Conservation (phyloP, 1,140 invertebrate species). For the Pachypsylla venusta region DNA sequence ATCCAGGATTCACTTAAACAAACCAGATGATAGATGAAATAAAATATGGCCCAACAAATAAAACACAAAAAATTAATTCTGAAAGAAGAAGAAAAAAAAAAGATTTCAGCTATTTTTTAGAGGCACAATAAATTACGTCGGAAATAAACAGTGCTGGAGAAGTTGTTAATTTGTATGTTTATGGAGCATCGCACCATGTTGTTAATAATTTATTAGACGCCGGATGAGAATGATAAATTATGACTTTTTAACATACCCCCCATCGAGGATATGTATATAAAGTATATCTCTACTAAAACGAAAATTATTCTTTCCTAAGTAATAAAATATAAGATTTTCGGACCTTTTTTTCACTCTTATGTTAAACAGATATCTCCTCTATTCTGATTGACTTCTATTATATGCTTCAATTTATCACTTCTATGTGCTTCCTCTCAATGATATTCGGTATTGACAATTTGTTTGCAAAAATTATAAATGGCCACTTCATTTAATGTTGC, state of each 20-base stretch:
- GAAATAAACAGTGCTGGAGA: slow-evolving; percentile 5
- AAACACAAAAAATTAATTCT: background rate
- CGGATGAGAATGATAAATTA: slow-evolving; percentile 9
- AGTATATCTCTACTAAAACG: background rate
- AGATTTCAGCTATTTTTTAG: slow-evolving; percentile 3
- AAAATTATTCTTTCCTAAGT: background rate
- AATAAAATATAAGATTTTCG: background rate
- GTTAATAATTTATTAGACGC: slow-evolving; percentile 4
- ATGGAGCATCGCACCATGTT: slow-evolving; percentile 4
- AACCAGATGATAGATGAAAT: slow-evolving; percentile 2
- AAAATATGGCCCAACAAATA: background rate
- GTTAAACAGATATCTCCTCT: too few species aligned
- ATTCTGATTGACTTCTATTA: too few species aligned
- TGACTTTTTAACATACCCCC: slow-evolving; percentile 9
- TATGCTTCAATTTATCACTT: too few species aligned
- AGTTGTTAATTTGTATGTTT: slow-evolving; percentile 10
- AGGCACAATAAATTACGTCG: background rate
- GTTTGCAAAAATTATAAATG: too few species aligned
- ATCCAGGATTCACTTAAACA: too few species aligned
- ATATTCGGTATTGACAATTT: too few species aligned
- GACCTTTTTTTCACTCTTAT: too few species aligned
- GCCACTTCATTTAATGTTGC: too few species aligned
- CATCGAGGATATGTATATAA: background rate
- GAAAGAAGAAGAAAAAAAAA: background rate
- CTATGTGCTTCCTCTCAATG: too few species aligned